Base-by-base conservation (phyloP, 2,113 vertebrate genomes). In the Poeciliopsis prolifica region DNA sequence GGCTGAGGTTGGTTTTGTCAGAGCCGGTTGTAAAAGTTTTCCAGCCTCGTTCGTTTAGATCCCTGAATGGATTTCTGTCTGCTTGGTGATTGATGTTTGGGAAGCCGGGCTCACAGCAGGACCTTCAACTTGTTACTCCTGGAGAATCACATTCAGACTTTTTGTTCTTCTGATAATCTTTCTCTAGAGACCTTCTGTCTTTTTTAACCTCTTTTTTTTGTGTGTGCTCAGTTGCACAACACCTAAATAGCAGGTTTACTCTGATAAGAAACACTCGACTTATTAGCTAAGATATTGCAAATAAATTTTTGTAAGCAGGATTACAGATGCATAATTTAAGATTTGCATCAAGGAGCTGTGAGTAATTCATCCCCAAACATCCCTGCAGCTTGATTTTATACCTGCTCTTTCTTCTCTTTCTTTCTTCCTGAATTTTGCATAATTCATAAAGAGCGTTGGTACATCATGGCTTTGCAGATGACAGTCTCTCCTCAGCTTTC, bases 371-470 rank as follows among this genome's bases (percentile, higher is more conserved):
- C 15, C 24, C 35, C 44, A 54, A 29, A 26, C n/a, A 31, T 12
- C 44, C 6, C 61, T 48, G 51, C 35, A 44, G 42, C 63, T 75
- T 48, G 13, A 8, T 54, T 64, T 26, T 15, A 29, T 19, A 28
- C 68, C 60, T 15, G 0, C 29, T 61, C 31, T 64, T 30, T 67
- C 19, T 77, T 60, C 76, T 30, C n/a, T 69, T 61, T 26, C 60
- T 15, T 77, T 60, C 76, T 30, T 29, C 68, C 4, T 26, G 35
- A 33, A 72, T 62, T n/a, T 22, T 76, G 58, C 42, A 66, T 77
- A 44, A 70, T 73, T 79, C 30, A 63, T 72, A 35, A 75, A 78
- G n/a, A 37, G 48, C 14, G 24, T 61, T n/a, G 72, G 42, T 62
- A 48, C 54, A 42, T 51, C 0, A 44, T 72, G 60, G 70, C 61